Evolutionary conservation across 2,888 invertebrate genomes (phyloP).

Genomic region (Xanthorhoe spadicearia): DNA sequence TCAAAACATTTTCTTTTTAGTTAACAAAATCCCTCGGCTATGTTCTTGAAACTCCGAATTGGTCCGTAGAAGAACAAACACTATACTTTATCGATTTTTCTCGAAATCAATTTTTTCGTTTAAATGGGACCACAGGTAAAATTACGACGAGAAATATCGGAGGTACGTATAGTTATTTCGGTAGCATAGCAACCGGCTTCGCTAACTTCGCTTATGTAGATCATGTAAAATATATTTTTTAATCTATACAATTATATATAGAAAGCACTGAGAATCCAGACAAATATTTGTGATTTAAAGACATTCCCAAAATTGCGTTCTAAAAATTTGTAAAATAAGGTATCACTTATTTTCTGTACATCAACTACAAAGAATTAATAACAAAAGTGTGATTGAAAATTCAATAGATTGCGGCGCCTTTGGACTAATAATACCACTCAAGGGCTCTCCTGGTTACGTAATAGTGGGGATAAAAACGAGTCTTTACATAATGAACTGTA

Average conservation of each 20-base stretch:
- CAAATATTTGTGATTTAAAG: no score
- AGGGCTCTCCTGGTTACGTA: conserved; percentile 16
- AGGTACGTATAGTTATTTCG: conserved; percentile 4
- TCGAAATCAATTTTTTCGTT: neutral
- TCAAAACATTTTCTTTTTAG: neutral
- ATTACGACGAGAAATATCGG: conserved; percentile 17
- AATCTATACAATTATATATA: no score
- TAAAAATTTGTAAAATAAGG: no score
- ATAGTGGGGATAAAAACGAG: conserved; percentile 15
- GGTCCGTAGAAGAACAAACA: conserved; percentile 19
- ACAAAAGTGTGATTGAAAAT: no score
- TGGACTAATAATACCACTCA: conserved; percentile 17
- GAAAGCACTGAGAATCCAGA: no score
- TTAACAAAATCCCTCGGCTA: neutral
- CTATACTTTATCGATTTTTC: conserved; percentile 22
- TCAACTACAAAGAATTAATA: no score
- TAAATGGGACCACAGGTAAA: conserved; percentile 17
- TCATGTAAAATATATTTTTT: no score
- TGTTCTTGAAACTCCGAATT: conserved; percentile 24
- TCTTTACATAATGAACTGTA: conserved; percentile 24
- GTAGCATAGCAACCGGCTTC: no score
- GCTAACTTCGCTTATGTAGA: no score
- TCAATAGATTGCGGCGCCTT: neutral
- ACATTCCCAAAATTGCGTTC: no score
- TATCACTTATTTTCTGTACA: no score